These are phyloP conservation scores for Maconellicoccus hirsutus DNA, from an alignment of 1,140 invertebrate species.

Conservation along the genomic window DNA sequence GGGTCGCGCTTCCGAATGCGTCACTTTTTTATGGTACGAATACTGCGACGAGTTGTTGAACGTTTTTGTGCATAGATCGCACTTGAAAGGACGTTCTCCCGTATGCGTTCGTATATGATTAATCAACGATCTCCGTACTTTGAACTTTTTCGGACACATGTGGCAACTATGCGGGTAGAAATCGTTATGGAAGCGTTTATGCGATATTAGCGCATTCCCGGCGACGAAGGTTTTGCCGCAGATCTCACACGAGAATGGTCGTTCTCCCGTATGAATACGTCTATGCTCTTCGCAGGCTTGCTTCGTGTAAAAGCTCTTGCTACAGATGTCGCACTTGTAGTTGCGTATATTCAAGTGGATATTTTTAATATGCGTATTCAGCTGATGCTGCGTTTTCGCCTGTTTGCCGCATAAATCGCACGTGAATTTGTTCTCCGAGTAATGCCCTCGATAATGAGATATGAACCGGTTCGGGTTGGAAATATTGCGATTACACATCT, in stretches of 20 bases:
- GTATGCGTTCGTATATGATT: conserved; percentile 52
- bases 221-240: conserved; percentile 43
- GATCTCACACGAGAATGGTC: conserved; percentile 38
- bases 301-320: conserved; percentile 39
- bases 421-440: conserved; percentile 52
- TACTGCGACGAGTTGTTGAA: conserved; percentile 25
- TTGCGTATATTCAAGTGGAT: conserved; percentile 49
- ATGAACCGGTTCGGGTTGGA: conserved; percentile 8
- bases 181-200: conserved; percentile 24
- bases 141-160: conserved; percentile 24
- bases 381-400: conserved; percentile 49
- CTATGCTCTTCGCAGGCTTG: conserved; percentile 40
- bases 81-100: conserved; percentile 54
- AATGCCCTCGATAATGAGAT: conserved; percentile 32
- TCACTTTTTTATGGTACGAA: conserved; percentile 25
- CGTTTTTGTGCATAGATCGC: conserved; percentile 31
- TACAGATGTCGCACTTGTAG: conserved; percentile 46
- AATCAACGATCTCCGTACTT: conserved; percentile 16
- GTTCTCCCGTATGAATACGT: conserved; percentile 43
- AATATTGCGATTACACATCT: neutral
- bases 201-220: conserved; percentile 24
- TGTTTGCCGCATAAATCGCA: conserved; percentile 62
- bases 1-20: conserved; percentile 25
- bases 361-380: conserved; percentile 46
- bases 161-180: conserved; percentile 18